phyloP scores from a whole-genome alignment of 2,888 invertebrate species.

The Epistrophe grossulariae region DNA sequence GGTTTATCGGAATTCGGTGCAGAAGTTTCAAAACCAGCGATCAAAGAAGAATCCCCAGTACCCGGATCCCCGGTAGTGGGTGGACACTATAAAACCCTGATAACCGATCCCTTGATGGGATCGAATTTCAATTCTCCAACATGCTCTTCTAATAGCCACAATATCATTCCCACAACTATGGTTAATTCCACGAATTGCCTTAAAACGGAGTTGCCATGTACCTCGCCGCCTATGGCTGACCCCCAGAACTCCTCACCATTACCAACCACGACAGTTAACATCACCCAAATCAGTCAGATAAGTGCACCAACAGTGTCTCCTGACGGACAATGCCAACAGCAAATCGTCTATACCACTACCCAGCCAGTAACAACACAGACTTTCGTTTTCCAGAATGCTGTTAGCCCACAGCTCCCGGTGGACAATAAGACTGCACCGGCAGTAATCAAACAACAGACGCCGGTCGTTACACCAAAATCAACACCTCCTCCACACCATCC shows the following conservation, averaged over 20 bases:
- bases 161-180: slow-evolving; percentile 39
- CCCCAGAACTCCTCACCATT: slow-evolving; percentile 51
- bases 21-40: slow-evolving; percentile 69
- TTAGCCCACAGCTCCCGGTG: slow-evolving; percentile 62
- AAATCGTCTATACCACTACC: slow-evolving; percentile 71
- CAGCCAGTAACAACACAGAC: slow-evolving; percentile 72
- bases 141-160: slow-evolving; percentile 50
- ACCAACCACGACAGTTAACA: slow-evolving; percentile 76
- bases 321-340: slow-evolving; percentile 52
- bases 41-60: slow-evolving; percentile 55
- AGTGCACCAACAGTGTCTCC: slow-evolving; percentile 65
- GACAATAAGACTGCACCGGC: slow-evolving; percentile 48
- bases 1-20: slow-evolving; percentile 77
- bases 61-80: slow-evolving; percentile 58
- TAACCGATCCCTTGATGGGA: slow-evolving; percentile 80
- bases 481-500: slow-evolving; percentile 42
- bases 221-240: slow-evolving; percentile 47
- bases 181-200: slow-evolving; percentile 31
- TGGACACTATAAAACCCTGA: slow-evolving; percentile 78
- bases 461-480: slow-evolving; percentile 59
- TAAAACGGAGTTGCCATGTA: slow-evolving; percentile 60
- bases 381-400: slow-evolving; percentile 79
- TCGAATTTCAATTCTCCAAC: slow-evolving; percentile 78
- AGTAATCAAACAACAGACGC: slow-evolving; percentile 43
- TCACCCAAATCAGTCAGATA: slow-evolving; percentile 71